Conservation (phyloP, 2,797 vertebrate genomes). For the Etheostoma perlongum region DNA sequence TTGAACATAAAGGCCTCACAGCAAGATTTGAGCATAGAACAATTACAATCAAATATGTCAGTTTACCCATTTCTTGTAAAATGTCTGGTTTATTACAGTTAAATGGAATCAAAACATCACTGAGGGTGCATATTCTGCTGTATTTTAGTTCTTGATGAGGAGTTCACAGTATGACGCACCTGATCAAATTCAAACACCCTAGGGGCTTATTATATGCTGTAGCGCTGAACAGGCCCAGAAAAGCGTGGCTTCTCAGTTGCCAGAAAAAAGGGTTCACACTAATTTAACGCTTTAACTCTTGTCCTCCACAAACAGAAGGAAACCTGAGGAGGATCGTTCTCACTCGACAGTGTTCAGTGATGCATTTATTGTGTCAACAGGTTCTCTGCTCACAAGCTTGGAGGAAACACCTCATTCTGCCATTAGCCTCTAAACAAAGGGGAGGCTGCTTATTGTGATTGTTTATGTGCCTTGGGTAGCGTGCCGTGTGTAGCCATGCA, state of each 20-base stretch:
- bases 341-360: conserved; percentile 61
- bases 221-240: conserved; percentile 41
- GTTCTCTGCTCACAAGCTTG: conserved; percentile 38
- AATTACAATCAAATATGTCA: conserved; percentile 14
- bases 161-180: conserved; percentile 21
- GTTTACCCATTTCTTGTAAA: background rate
- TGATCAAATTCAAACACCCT: conserved; percentile 37
- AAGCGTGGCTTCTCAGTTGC: conserved; percentile 1
- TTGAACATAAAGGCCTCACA: conserved; percentile 1
- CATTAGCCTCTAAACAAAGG: conserved; percentile 70
- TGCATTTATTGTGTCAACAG: conserved; percentile 64
- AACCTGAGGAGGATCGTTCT: conserved; percentile 54
- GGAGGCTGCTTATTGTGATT: conserved; percentile 39
- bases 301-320: conserved; percentile 62
- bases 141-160: conserved; percentile 19
- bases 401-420: conserved; percentile 74
- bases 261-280: conserved; percentile 14
- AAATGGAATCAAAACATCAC: conserved; percentile 26
- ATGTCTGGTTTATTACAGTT: conserved; percentile 34
- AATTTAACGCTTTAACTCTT: conserved; percentile 54
- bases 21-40: background rate
- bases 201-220: conserved; percentile 36
- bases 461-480: conserved; percentile 30
- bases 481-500: background rate
- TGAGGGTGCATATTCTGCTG: conserved; percentile 16